A percentile compares a stretch with the other conserved stretches of the same genome.
Conservation (phyloP, 1,140 invertebrate species). For the Drosophila nigromelanica region DNA sequence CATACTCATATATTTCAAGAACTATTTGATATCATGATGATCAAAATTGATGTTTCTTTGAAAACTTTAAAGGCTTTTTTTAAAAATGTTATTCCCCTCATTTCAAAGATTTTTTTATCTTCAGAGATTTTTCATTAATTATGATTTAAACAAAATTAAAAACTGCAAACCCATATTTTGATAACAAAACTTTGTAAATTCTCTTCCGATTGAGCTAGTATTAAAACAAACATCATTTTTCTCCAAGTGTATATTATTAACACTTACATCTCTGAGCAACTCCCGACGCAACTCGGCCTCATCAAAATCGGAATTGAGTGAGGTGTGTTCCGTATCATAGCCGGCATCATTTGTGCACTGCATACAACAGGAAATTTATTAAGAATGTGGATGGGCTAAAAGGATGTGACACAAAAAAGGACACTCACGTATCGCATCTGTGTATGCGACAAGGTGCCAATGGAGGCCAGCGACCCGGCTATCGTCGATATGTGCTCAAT, state of each 20-base stretch:
- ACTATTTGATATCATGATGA: too few relatives aligned
- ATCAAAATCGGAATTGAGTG: conserved; percentile 90
- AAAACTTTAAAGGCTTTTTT: too few relatives aligned
- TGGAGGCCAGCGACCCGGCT: conserved; percentile 87
- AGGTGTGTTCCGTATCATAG: conserved; percentile 91
- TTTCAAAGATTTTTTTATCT: too few relatives aligned
- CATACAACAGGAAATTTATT: not conserved
- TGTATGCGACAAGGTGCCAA: conserved; percentile 86
- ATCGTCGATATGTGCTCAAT: conserved; percentile 86
- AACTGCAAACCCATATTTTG: too few relatives aligned
- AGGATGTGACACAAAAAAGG: not conserved
- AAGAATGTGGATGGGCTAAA: not conserved
- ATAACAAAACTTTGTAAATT: too few relatives aligned
- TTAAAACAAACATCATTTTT: too few relatives aligned
- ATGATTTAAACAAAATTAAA: too few relatives aligned
- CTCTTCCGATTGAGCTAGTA: too few relatives aligned
- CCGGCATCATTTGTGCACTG: conserved; percentile 86
- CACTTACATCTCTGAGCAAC: conserved; percentile 90
- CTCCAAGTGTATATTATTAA: not conserved
- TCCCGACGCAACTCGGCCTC: conserved; percentile 90
- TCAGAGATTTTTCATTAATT: too few relatives aligned
- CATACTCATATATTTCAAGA: not conserved
- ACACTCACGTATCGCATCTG: conserved; percentile 76
- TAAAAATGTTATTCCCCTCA: too few relatives aligned
- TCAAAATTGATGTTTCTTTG: too few relatives aligned